A percentile compares a stretch with the other conserved stretches of the same genome.
These are phyloP conservation scores for Coracias cyanogaster DNA, from an alignment of 2,797 vertebrate species.

Conservation along the genomic window DNA sequence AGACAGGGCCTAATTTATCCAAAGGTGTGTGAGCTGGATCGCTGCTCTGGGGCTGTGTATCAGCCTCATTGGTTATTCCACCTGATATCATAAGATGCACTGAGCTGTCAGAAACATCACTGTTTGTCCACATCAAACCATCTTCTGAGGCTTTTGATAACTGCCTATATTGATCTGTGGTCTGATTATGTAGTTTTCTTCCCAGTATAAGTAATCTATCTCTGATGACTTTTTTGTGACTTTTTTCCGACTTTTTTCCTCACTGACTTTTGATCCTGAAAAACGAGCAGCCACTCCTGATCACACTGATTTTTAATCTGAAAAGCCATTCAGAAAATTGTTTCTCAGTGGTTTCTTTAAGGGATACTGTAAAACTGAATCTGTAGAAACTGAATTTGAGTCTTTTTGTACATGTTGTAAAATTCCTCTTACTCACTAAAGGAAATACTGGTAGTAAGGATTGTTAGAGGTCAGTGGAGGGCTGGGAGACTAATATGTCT, in stretches of 20 bases:
- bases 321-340: background rate
- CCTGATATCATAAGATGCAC: background rate
- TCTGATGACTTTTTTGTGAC: background rate
- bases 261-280: background rate
- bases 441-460: background rate
- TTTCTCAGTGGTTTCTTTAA: background rate
- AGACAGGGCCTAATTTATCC: background rate
- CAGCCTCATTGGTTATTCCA: conserved; percentile 14
- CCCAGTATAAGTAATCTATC: background rate
- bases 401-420: background rate
- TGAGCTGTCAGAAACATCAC: background rate
- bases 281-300: background rate
- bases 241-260: conserved; percentile 8
- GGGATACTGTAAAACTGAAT: background rate
- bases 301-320: background rate
- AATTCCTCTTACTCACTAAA: background rate
- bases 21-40: background rate
- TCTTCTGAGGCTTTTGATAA: background rate
- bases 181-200: background rate
- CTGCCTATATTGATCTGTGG: background rate
- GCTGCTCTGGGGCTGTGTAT: background rate
- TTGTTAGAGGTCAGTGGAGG: background rate
- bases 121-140: background rate
- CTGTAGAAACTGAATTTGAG: background rate
- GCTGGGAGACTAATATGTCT: background rate